A percentile compares a stretch with the other conserved stretches of the same genome.
Evolutionary conservation across 2,113 vertebrate genomes (phyloP).

Genomic region (rat (Rattus norvegicus)): GRCr8 NC_086030.1:16031001-16031500

Average conservation of each 20-base stretch:
- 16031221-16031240: neutral
- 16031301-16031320: slow-evolving; percentile 79
- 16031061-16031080: neutral
- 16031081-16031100: neutral
- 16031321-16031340: slow-evolving; percentile 81
- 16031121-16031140: neutral
- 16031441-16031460: slow-evolving; percentile 87
- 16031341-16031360: slow-evolving; percentile 81
- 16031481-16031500: slow-evolving; percentile 82
- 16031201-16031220: slow-evolving; percentile 61
- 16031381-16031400: slow-evolving; percentile 84
- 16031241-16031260: neutral
- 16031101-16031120: neutral
- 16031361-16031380: slow-evolving; percentile 85
- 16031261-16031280: slow-evolving; percentile 37
- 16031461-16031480: slow-evolving; percentile 84
- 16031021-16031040: neutral
- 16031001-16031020: neutral
- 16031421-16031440: slow-evolving; percentile 87
- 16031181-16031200: neutral
- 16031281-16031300: slow-evolving; percentile 60
- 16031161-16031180: neutral
- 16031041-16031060: neutral
- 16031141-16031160: neutral
- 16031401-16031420: slow-evolving; percentile 87